A percentile compares a stretch with the other conserved stretches of the same genome.
These are phyloP conservation scores for Saccopteryx bilineata DNA, from an alignment of 2,113 vertebrate species.

Conservation along the genomic window DNA sequence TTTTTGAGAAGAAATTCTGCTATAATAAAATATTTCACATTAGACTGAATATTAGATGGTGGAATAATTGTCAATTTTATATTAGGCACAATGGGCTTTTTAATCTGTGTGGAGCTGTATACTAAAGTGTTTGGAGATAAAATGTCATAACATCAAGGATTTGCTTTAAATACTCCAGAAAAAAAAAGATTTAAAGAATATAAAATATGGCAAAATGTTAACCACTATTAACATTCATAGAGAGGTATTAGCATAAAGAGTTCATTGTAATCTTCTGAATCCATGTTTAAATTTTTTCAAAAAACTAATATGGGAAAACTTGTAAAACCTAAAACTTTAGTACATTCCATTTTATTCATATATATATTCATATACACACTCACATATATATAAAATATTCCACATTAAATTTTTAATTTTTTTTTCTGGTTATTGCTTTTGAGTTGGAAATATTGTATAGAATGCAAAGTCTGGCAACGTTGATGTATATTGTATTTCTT, in stretches of 20 bases:
- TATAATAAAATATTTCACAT: background rate
- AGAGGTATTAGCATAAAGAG: background rate
- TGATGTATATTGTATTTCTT: background rate
- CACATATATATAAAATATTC: background rate
- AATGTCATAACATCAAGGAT: background rate
- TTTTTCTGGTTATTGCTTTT: background rate
- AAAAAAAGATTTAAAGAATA: background rate
- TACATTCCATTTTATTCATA: background rate
- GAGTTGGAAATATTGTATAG: background rate
- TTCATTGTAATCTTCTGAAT: slow-evolving; percentile 30
- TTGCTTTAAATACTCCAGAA: slow-evolving; percentile 44
- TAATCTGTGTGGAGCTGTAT: background rate
- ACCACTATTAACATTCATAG: background rate
- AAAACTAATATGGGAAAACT: background rate
- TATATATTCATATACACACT: background rate
- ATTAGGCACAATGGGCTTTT: slow-evolving; percentile 10
- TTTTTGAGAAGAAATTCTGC: background rate
- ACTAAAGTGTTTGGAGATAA: background rate
- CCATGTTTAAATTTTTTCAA: background rate
- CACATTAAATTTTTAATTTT: background rate
- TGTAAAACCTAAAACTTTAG: slow-evolving; percentile 12
- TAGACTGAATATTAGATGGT: background rate
- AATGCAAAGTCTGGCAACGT: background rate
- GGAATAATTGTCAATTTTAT: background rate
- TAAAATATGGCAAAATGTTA: slow-evolving; percentile 37